Evolutionary conservation across 2,797 vertebrate species (phyloP).

Genomic region (Holocentrus rufus): DNA sequence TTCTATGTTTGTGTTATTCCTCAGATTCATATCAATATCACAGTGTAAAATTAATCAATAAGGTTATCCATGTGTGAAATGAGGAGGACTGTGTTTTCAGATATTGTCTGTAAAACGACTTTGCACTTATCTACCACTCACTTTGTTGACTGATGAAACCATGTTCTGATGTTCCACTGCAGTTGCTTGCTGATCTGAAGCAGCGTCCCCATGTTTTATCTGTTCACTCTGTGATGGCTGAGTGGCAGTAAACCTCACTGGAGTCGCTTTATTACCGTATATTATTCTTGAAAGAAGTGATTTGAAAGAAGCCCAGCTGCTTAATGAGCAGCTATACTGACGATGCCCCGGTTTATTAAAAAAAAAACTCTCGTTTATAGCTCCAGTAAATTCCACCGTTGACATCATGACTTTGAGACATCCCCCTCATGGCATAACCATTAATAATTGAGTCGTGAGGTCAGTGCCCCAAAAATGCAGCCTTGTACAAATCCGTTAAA

Average conservation of each 20-base stretch:
- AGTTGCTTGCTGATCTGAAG: neutral
- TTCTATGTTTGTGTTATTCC: too few relatives aligned
- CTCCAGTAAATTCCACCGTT: neutral
- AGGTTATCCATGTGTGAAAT: conserved; percentile 10
- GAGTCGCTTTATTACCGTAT: neutral
- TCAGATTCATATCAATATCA: too few relatives aligned
- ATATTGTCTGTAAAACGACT: neutral
- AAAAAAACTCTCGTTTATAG: neutral
- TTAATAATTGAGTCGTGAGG: neutral
- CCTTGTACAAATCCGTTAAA: neutral
- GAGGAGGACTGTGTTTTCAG: neutral
- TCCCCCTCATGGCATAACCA: too few relatives aligned
- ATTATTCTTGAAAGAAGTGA: neutral
- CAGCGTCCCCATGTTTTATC: neutral
- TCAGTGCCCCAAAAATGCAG: neutral
- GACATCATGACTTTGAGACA: neutral
- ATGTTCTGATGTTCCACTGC: conserved; percentile 30
- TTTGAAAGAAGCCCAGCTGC: neutral
- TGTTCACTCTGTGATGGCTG: neutral
- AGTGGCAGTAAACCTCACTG: neutral
- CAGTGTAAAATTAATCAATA: too few relatives aligned
- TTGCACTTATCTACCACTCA: neutral
- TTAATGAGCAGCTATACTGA: neutral
- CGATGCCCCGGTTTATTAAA: neutral
- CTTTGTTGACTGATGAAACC: conserved; percentile 14